Evolutionary conservation across 1,140 invertebrate species (phyloP).

Genomic region (Pteromalus puparum): DNA sequence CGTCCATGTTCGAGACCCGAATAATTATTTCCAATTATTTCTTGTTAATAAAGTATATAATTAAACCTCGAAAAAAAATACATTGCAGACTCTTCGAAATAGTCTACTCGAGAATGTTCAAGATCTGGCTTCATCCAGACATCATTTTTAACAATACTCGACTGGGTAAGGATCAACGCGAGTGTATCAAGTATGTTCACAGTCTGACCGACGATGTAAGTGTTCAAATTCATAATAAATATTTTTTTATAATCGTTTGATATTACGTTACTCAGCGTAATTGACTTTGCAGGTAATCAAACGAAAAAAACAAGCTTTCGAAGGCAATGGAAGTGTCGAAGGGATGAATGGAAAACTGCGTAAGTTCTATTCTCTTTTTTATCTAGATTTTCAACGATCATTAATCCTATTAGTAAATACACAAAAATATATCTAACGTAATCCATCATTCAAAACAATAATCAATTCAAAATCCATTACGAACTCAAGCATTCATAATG

Average conservation of each 20-base stretch:
- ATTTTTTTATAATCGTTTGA: not conserved
- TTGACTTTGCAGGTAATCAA: constrained; percentile 67
- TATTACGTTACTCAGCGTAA: too few species aligned
- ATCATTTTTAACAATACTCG: constrained; percentile 75
- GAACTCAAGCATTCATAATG: not conserved
- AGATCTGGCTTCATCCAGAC: constrained; percentile 77
- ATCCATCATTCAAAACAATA: not conserved
- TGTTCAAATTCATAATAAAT: not conserved
- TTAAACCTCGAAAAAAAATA: not conserved
- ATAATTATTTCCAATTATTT: not conserved
- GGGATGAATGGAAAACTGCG: not conserved
- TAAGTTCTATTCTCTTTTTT: not conserved
- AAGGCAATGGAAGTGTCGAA: constrained; percentile 46
- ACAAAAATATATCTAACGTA: too few species aligned
- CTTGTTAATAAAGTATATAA: not conserved
- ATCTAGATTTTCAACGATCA: too few species aligned
- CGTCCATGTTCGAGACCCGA: too few species aligned
- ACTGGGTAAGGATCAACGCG: constrained; percentile 70
- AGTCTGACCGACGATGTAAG: constrained; percentile 77
- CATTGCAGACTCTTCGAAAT: constrained; percentile 64
- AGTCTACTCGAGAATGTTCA: constrained; percentile 71
- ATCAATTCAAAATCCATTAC: not conserved
- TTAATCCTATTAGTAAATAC: too few species aligned
- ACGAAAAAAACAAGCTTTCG: constrained; percentile 70
- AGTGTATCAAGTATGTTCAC: constrained; percentile 77